A percentile compares a stretch with the other conserved stretches of the same genome.
These are phyloP conservation scores for Teleopsis dalmanni DNA, from an alignment of 1,140 invertebrate species.

Conservation along the genomic window DNA sequence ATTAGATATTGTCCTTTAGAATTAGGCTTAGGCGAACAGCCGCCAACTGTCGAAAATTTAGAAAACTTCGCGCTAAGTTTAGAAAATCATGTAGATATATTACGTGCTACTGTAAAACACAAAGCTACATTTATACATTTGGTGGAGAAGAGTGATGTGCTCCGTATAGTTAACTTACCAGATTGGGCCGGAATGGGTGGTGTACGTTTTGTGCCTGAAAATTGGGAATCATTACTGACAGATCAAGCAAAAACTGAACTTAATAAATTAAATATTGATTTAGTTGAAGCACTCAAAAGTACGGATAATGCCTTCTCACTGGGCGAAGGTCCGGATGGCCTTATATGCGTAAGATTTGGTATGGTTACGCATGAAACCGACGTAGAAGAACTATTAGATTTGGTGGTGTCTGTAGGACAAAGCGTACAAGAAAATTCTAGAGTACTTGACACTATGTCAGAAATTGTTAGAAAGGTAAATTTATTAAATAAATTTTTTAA, in stretches of 20 bases:
- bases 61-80: constrained; percentile 68
- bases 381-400: constrained; percentile 77
- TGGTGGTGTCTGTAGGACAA: constrained; percentile 78
- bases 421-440: constrained; percentile 90
- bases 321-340: constrained; percentile 76
- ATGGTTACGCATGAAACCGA: constrained; percentile 95
- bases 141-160: constrained; percentile 60
- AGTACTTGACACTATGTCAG: constrained; percentile 88
- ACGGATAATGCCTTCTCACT: constrained; percentile 93
- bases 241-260: constrained; percentile 76
- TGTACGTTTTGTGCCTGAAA: constrained; percentile 62
- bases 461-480: constrained; percentile 73
- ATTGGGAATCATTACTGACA: constrained; percentile 61
- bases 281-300: constrained; percentile 79
- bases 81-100: constrained; percentile 79
- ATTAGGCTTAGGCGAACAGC: constrained; percentile 40
- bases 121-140: constrained; percentile 74
- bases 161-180: constrained; percentile 74
- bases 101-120: constrained; percentile 82
- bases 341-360: constrained; percentile 87
- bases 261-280: constrained; percentile 78
- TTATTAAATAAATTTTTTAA: not conserved
- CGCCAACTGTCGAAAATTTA: constrained; percentile 59
- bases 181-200: constrained; percentile 91
- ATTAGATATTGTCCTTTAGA: constrained; percentile 42